phyloP scores from a whole-genome alignment of 92 coral and sea anemone genomes.

The Epizoanthus stellaris region DNA sequence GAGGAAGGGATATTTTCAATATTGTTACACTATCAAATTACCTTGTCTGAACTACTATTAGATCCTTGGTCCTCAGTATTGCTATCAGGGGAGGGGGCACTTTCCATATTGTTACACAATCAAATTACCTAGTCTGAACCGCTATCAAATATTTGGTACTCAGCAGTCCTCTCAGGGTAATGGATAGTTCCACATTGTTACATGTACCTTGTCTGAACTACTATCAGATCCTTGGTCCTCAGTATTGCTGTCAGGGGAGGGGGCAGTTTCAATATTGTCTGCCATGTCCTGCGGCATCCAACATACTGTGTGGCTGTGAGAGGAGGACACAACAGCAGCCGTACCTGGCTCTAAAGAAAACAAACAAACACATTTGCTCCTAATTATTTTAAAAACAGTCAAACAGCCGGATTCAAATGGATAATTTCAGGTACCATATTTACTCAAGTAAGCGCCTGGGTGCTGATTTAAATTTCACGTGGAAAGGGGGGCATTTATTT shows the following conservation, averaged over 20 bases:
- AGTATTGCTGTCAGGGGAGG: slow-evolving; percentile 30
- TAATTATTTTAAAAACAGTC: too few species aligned
- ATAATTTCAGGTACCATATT: too few species aligned
- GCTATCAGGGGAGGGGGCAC: not conserved
- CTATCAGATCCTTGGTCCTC: slow-evolving; percentile 22
- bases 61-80: not conserved
- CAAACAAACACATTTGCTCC: not conserved
- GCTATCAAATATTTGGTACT: too few species aligned
- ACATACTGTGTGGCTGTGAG: slow-evolving; percentile 36
- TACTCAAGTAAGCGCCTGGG: too few species aligned
- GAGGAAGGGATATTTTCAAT: slow-evolving; percentile 8
- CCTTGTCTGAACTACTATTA: too few species aligned
- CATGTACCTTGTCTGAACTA: slow-evolving; percentile 33
- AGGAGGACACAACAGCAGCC: not conserved
- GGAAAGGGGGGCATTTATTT: too few species aligned
- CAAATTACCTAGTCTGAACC: too few species aligned
- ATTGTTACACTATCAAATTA: not conserved
- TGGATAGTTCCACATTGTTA: not conserved
- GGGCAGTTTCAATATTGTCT: not conserved
- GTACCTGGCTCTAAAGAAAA: not conserved
- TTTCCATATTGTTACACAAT: too few species aligned
- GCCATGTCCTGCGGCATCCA: slow-evolving; percentile 43
- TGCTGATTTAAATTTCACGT: too few species aligned
- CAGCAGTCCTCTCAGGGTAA: not conserved
- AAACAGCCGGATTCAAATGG: too few species aligned